These are phyloP conservation scores for Geothlypis trichas DNA, from an alignment of 2,113 vertebrate species.

Conservation along the genomic window DNA sequence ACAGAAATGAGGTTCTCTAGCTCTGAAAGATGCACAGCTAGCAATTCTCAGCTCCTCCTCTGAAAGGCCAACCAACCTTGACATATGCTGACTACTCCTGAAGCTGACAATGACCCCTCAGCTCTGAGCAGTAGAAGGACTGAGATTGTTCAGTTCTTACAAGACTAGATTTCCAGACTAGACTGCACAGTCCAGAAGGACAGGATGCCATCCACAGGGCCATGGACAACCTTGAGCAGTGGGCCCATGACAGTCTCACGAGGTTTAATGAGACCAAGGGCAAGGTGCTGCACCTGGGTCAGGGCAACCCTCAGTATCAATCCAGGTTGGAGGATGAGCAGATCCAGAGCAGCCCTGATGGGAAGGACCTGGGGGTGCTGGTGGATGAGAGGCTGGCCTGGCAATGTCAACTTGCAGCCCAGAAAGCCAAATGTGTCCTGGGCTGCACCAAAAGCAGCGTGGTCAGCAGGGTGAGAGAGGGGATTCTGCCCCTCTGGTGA, in stretches of 20 bases:
- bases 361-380: background rate
- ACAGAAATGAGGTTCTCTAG: background rate
- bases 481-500: background rate
- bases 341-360: background rate
- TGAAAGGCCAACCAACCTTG: accelerated
- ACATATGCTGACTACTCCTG: background rate
- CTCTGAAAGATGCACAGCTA: background rate
- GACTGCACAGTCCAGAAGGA: background rate
- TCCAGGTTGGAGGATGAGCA: background rate
- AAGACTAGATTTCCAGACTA: background rate
- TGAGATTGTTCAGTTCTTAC: background rate
- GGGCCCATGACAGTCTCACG: background rate
- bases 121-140: background rate
- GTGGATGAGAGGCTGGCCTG: background rate
- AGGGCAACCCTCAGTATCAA: accelerated
- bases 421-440: background rate
- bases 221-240: background rate
- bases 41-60: background rate
- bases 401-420: background rate
- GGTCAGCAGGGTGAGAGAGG: accelerated
- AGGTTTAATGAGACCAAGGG: background rate
- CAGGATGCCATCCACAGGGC: background rate
- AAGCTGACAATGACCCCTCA: background rate
- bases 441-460: background rate
- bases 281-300: background rate